These are phyloP conservation scores for Lagopus muta DNA, from an alignment of 2,113 vertebrate genomes.

Conservation along the genomic window DNA sequence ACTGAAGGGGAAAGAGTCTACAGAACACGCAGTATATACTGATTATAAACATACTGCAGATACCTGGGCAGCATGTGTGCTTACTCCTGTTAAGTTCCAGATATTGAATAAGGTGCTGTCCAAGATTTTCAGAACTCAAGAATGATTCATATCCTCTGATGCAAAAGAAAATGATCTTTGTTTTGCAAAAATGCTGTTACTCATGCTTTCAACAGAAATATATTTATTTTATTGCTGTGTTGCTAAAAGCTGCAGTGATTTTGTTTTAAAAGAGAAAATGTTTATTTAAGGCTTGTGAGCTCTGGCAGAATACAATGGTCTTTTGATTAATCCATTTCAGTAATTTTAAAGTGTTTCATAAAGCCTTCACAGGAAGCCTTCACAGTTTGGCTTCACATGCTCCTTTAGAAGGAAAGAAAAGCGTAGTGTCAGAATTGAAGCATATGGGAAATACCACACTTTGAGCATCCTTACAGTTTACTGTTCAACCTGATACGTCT, in stretches of 20 bases:
- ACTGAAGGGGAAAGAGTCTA: neutral
- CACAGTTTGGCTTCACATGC: neutral
- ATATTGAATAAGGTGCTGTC: neutral
- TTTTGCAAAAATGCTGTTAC: neutral
- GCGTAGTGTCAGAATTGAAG: neutral
- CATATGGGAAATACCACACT: neutral
- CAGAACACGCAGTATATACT: accelerated
- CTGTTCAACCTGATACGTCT: neutral
- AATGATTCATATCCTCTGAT: neutral
- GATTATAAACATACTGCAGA: neutral
- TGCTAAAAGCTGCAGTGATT: neutral
- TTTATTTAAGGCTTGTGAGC: neutral
- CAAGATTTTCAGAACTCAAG: neutral
- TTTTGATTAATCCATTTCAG: neutral
- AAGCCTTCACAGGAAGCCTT: neutral
- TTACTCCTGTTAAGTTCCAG: neutral
- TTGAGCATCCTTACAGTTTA: neutral
- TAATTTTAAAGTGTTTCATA: neutral
- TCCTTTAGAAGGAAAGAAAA: neutral
- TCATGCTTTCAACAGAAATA: neutral
- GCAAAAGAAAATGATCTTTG: neutral
- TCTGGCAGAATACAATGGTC: neutral
- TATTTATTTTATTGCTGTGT: neutral
- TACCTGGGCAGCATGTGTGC: neutral
- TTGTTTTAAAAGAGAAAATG: neutral